phyloP scores from a whole-genome alignment of 2,113 vertebrate genomes.

The Microtus ochrogaster region DNA sequence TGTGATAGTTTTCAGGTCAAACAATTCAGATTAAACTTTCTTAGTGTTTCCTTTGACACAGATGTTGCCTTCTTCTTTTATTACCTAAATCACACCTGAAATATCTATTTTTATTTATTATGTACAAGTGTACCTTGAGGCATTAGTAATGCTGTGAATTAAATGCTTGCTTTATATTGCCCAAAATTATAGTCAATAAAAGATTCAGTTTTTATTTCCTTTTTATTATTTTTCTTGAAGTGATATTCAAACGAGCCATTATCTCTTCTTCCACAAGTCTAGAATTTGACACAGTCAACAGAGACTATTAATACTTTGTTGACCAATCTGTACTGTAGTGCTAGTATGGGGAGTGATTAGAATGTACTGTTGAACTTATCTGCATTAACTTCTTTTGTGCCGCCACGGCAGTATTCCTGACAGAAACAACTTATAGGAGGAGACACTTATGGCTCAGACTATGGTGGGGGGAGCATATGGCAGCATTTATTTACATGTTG shows the following conservation, averaged over 20 bases:
- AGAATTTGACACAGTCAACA: background rate
- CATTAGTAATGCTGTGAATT: constrained; percentile 67
- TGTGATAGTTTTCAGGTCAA: constrained; percentile 69
- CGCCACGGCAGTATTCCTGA: background rate
- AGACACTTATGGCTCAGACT: background rate
- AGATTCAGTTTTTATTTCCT: constrained; percentile 34
- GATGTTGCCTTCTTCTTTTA: constrained; percentile 77
- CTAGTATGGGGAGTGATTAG: background rate
- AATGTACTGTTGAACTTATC: background rate
- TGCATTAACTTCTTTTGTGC: background rate
- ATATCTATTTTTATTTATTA: constrained; percentile 83
- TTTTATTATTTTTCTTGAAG: constrained; percentile 51
- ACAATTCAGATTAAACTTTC: constrained; percentile 68
- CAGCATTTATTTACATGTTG: background rate
- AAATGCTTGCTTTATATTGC: constrained; percentile 81
- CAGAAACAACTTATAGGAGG: background rate
- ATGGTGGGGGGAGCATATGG: background rate
- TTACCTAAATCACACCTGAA: constrained; percentile 75
- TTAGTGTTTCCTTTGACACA: constrained; percentile 76
- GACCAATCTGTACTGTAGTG: background rate
- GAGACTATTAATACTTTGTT: background rate
- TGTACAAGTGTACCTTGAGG: constrained; percentile 73
- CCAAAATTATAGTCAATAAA: constrained; percentile 72
- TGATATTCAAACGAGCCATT: constrained; percentile 5
- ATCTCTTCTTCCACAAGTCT: background rate